Evolutionary conservation across 2,888 invertebrate genomes (phyloP).

Genomic region (Aspidiotus destructor): DNA sequence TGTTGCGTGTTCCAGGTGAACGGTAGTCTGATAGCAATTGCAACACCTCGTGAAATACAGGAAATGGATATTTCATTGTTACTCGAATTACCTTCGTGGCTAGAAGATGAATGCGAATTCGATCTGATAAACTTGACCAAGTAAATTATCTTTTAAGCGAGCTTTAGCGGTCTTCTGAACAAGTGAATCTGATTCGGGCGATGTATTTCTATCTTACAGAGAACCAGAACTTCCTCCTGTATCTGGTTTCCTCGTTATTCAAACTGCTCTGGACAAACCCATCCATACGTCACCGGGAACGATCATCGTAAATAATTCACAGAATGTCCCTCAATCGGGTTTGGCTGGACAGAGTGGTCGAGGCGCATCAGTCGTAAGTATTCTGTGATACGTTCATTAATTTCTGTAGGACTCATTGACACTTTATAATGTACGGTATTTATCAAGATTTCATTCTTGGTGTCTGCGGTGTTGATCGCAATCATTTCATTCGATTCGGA

Average conservation of each 20-base stretch:
- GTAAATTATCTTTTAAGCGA: conserved; percentile 37
- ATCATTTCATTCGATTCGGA: no score
- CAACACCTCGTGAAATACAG: conserved; percentile 92
- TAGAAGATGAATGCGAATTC: conserved; percentile 94
- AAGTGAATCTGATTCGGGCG: no score
- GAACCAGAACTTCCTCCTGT: conserved; percentile 65
- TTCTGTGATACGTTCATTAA: conserved; percentile 7
- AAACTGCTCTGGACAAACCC: conserved; percentile 55
- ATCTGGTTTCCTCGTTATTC: conserved; percentile 84
- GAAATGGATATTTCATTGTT: conserved; percentile 93
- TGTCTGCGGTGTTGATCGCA: no score
- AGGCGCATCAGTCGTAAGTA: conserved; percentile 75
- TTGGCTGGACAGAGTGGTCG: conserved; percentile 72
- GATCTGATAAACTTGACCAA: conserved; percentile 77
- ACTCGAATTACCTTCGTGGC: conserved; percentile 83
- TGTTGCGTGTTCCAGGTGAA: conserved; percentile 50
- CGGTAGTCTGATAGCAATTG: conserved; percentile 74
- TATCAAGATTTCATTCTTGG: no score
- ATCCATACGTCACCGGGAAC: conserved; percentile 43
- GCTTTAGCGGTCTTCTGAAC: background rate
- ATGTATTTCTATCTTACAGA: conserved; percentile 37
- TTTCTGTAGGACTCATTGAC: no score
- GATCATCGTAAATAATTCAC: conserved; percentile 45
- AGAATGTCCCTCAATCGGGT: conserved; percentile 50
- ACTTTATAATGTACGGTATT: no score